Conservation (phyloP, 2,888 invertebrate genomes). For the Galerucella pusilla region DNA sequence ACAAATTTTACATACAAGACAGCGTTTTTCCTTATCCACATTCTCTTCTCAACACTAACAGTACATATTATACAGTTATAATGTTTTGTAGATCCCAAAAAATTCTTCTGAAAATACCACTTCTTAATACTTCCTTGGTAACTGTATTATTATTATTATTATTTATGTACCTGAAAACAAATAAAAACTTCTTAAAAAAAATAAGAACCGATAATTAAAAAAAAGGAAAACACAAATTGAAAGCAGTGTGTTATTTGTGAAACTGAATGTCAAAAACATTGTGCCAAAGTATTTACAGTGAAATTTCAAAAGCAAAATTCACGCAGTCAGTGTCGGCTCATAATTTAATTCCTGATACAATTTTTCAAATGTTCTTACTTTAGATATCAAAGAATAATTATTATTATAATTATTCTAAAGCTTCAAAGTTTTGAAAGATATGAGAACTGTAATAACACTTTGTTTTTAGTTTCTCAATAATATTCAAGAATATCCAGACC, state of each 20-base stretch:
- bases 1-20: slow-evolving; percentile 1
- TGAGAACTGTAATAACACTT: no score
- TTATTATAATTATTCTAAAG: no score
- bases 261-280: background rate
- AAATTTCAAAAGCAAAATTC: background rate
- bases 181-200: background rate
- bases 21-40: background rate
- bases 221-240: background rate
- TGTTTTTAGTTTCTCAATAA: no score
- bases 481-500: no score
- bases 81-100: background rate
- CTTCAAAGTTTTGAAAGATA: no score
- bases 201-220: background rate
- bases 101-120: no score
- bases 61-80: background rate
- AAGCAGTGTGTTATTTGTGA: background rate
- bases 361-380: no score
- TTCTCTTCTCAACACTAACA: background rate
- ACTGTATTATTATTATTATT: background rate
- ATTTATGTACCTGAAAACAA: background rate
- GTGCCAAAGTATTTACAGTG: background rate
- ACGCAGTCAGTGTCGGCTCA: no score
- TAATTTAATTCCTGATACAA: no score
- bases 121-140: background rate
- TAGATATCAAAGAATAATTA: no score